phyloP scores from a whole-genome alignment of 2,113 vertebrate species.

The Quiscalus mexicanus region DNA sequence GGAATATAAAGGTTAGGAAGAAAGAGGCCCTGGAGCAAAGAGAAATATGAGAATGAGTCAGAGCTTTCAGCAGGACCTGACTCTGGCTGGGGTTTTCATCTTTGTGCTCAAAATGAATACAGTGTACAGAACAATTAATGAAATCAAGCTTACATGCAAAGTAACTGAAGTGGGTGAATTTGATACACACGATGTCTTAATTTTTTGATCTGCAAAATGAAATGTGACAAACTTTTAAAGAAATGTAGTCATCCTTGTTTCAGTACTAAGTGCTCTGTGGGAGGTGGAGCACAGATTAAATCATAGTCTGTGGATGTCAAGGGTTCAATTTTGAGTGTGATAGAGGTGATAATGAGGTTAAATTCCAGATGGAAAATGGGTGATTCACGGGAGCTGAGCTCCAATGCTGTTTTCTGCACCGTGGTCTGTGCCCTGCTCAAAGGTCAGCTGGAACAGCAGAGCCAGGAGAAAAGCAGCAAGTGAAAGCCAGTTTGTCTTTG shows the following conservation, averaged over 20 bases:
- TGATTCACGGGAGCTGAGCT: neutral
- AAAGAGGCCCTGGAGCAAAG: slow-evolving; percentile 11
- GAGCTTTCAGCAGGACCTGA: slow-evolving; percentile 35
- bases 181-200: slow-evolving; percentile 15
- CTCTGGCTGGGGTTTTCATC: slow-evolving; percentile 38
- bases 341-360: slow-evolving; percentile 5
- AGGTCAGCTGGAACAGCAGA: neutral
- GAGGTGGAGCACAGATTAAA: slow-evolving; percentile 20
- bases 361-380: neutral
- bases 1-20: slow-evolving; percentile 10
- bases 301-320: slow-evolving; percentile 16
- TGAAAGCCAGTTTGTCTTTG: neutral
- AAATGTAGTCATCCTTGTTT: slow-evolving; percentile 4
- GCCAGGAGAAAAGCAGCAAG: neutral
- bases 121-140: neutral
- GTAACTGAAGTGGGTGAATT: slow-evolving; percentile 32
- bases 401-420: neutral
- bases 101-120: slow-evolving; percentile 24
- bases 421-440: neutral
- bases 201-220: slow-evolving; percentile 22
- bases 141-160: slow-evolving; percentile 17
- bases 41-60: slow-evolving; percentile 56
- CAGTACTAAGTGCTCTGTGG: neutral
- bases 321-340: neutral
- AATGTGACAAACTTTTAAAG: slow-evolving; percentile 23